Evolutionary conservation across 2,113 vertebrate genomes (phyloP), one percentile per base, ranked within the genome.

Genomic region (Conger conger): DNA sequence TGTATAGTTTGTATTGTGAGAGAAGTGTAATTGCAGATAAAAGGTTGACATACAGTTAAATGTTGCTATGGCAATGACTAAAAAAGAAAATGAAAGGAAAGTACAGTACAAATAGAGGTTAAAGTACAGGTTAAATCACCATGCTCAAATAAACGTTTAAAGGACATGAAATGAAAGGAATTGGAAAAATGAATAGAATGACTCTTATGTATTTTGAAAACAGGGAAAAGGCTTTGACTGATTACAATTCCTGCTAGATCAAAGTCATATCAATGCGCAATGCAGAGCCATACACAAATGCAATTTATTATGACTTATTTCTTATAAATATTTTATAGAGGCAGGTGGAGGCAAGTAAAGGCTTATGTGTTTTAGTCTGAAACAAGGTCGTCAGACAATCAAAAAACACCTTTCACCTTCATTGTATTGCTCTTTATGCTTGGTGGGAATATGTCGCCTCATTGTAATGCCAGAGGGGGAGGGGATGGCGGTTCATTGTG

Each of bases 201-300:
- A 68, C 36, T 76, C 37, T 23, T 38, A 45, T 38, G 63, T 45
- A 33, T n/a, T 76, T 30, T 83, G 82, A 83, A n/a, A n/a, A 37
- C 54, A 63, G 27, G 0, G 17, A 7, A 13, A 54, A 81, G 20
- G 6, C n/a, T 76, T 30, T 76, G 20, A 60, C 2, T 83, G 63
- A 33, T 76, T 45, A 35, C 76, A 45, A 73, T 83, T 83, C 77
- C 13, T 77, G 76, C 30, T 35, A n/a, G 60, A 82, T 82, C n/a
- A 68, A 68, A 68, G 60, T n/a, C 60, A 68, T 68, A 68, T 68
- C 60, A 1, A 9, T 27, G 60, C 60, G n/a, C 27, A 68, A n/a
- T 68, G 27, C 18, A 68, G 20, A 68, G 27, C 60, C 60, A n/a
- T 68, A 23, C 60, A 2, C 3, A 68, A 27, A 68, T 68, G 60